These are phyloP conservation scores for Mactromeris polynyma DNA, from an alignment of 2,888 invertebrate genomes.

Conservation along the genomic window DNA sequence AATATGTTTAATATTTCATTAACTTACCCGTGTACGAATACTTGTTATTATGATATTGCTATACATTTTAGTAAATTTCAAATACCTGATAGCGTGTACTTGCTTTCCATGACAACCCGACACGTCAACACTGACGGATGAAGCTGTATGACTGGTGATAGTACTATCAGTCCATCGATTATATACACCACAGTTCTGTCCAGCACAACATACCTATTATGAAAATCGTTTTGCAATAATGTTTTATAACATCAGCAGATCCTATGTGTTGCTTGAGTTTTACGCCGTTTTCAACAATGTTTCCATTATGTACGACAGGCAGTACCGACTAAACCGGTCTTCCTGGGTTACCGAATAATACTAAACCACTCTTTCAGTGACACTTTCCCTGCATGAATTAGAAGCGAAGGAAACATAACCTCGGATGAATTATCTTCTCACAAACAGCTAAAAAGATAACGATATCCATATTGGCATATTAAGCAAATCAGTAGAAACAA, in stretches of 20 bases:
- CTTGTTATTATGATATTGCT: neutral
- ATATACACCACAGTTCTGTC: neutral
- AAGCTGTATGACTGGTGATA: neutral
- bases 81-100: neutral
- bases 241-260: neutral
- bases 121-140: neutral
- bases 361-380: neutral
- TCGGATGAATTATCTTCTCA: neutral
- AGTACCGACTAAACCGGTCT: too few species aligned
- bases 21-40: neutral
- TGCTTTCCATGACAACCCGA: slow-evolving; percentile 31
- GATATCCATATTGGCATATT: neutral
- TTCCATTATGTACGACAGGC: too few species aligned
- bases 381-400: neutral
- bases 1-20: neutral
- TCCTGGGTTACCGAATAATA: too few species aligned
- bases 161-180: neutral
- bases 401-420: neutral
- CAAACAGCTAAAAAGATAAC: neutral
- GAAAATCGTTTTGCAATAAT: neutral
- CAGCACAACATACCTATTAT: slow-evolving; percentile 31
- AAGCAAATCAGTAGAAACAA: neutral
- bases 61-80: neutral
- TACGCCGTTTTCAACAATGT: too few species aligned
- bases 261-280: neutral